A percentile compares a stretch with the other conserved stretches of the same genome.
phyloP scores from a whole-genome alignment of 1,140 invertebrate genomes.

The Drosophila repletoides region DNA sequence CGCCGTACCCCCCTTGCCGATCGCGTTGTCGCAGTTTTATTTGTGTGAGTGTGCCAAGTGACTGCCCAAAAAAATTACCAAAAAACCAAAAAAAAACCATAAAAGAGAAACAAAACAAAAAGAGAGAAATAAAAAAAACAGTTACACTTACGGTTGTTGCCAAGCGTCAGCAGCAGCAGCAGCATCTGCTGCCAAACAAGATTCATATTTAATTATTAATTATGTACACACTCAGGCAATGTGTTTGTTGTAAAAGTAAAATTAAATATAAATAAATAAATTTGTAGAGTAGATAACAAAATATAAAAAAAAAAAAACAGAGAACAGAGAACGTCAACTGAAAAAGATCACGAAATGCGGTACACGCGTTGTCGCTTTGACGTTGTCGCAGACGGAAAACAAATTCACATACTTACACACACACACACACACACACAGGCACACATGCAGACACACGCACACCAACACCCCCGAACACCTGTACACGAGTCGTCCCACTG shows the following conservation, averaged over 20 bases:
- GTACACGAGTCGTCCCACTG: slow-evolving; percentile 46
- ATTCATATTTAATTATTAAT: slow-evolving; percentile 22
- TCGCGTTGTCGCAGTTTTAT: slow-evolving; percentile 61
- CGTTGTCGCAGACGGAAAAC: slow-evolving; percentile 62
- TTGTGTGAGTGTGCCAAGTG: slow-evolving; percentile 42
- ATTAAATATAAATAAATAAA: slow-evolving; percentile 48
- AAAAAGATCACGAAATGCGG: slow-evolving; percentile 71
- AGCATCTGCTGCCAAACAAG: slow-evolving; percentile 25
- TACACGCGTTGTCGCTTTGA: slow-evolving; percentile 45
- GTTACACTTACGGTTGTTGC: slow-evolving; percentile 32
- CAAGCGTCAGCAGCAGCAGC: slow-evolving; percentile 5
- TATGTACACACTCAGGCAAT: not conserved
- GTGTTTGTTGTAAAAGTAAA: slow-evolving; percentile 24
- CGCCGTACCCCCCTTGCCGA: slow-evolving; percentile 1
- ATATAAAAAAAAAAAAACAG: too few relatives aligned
- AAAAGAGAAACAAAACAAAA: slow-evolving; percentile 18
- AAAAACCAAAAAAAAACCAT: slow-evolving; percentile 6
- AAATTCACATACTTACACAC: slow-evolving; percentile 40
- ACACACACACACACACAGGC: slow-evolving; percentile 11
- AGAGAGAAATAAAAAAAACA: slow-evolving; percentile 51
- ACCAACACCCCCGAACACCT: slow-evolving; percentile 1
- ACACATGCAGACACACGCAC: slow-evolving; percentile 4
- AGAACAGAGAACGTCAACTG: slow-evolving; percentile 68
- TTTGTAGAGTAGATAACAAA: slow-evolving; percentile 61
- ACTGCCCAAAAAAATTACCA: slow-evolving; percentile 33